Conservation (phyloP, 2,113 vertebrate genomes). For the Isichthys henryi region DNA sequence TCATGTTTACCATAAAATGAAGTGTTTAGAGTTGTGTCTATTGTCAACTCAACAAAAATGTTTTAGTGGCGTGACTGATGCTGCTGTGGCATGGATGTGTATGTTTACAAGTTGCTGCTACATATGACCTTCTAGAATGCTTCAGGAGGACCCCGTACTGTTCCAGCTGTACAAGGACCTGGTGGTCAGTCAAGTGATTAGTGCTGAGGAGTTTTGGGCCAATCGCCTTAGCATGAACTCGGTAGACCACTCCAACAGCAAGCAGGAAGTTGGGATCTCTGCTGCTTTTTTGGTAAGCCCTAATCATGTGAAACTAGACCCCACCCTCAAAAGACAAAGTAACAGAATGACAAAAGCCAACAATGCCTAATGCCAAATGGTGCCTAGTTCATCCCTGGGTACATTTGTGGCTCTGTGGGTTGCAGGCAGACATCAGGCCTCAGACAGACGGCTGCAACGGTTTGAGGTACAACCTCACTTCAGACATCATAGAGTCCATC, state of each 20-base stretch:
- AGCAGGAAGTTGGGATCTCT: constrained; percentile 96
- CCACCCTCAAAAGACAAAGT: background rate
- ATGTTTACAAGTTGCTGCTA: background rate
- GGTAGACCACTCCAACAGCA: constrained; percentile 67
- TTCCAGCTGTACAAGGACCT: constrained; percentile 99
- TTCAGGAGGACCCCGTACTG: constrained; percentile 96
- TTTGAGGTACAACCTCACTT: constrained; percentile 90
- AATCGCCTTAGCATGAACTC: constrained; percentile 81
- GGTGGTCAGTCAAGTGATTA: constrained; percentile 96
- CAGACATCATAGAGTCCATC: constrained; percentile 96
- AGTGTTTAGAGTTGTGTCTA: background rate
- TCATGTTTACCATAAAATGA: background rate
- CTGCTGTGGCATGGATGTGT: background rate
- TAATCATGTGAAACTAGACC: background rate
- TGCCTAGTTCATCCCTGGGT: background rate
- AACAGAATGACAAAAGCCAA: background rate
- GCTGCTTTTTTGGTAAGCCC: constrained; percentile 89
- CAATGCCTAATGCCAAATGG: background rate
- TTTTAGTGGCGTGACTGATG: background rate
- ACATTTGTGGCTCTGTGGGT: background rate
- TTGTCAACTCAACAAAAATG: background rate
- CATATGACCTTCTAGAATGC: constrained; percentile 73
- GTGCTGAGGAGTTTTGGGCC: constrained; percentile 97
- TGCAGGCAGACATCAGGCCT: constrained; percentile 91
- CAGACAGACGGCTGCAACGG: constrained; percentile 97